Evolutionary conservation across 2,113 vertebrate genomes (phyloP), one percentile per base, ranked within the genome.

Genomic region (Calidris pugnax): DNA sequence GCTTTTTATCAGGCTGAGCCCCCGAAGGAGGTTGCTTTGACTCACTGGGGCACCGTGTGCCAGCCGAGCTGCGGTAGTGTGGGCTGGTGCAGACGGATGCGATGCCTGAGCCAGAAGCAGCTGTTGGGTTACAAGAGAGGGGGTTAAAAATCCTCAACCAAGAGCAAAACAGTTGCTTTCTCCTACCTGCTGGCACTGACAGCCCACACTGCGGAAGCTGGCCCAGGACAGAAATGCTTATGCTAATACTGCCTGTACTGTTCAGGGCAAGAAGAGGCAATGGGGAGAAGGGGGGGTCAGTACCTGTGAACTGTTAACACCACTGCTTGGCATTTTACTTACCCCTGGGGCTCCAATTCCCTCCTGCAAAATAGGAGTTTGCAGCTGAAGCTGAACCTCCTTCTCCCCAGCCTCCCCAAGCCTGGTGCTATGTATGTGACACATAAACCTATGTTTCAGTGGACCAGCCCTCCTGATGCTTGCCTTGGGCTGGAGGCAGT

Each of bases 11-110:
- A 59, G 28, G 5, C 55, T 71, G 50, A 90, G 32, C 4, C 19
- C 12, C 5, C 22, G 22, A n/a, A 78, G 32, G 27, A 75, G 28
- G 16, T 6, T 60, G 48, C 35, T 64, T 15, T 83, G 69, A 18
- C 43, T 78, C 0, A 0, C 6, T 0, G 3, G 43, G 37, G 12
- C 30, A 51, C 14, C 0, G 0, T 37, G 39, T 56, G 35, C 37
- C 43, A 41, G 35, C 39, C 41, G 72, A 73, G 63, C n/a, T 6
- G 4, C 1, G 0, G n/a, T 53, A 45, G 32, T 7, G 24, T 6
- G 0, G 10, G 6, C 4, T 16, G 22, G 47, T 63, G 35, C 68
- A 41, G 45, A 23, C 1, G 0, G n/a, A 47, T 26, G 63, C 33
- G 35, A 30, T 0, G 3, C 0, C 35, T 56, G 67, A 76, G 67